These are phyloP conservation scores for Agrilus mali DNA, from an alignment of 2,888 invertebrate species.

Conservation along the genomic window DNA sequence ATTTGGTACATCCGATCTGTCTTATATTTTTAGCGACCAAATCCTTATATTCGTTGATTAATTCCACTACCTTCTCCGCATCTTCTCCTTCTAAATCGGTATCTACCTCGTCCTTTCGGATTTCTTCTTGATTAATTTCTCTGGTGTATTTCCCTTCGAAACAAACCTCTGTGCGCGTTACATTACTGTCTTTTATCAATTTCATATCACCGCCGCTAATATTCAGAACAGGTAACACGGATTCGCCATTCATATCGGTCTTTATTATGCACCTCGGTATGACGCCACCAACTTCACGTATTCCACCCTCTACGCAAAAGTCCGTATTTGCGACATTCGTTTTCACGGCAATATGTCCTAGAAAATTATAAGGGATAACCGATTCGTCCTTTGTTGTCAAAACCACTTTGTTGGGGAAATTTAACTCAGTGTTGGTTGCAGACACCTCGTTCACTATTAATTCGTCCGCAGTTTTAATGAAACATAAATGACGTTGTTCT, in stretches of 20 bases:
- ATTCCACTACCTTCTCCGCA: not conserved
- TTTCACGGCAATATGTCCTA: not conserved
- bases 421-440: too few relatives aligned
- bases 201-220: not conserved
- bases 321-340: not conserved
- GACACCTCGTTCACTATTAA: too few relatives aligned
- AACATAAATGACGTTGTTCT: too few relatives aligned
- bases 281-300: constrained; percentile 2
- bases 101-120: not conserved
- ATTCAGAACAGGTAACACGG: constrained; percentile 7
- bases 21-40: constrained; percentile 9
- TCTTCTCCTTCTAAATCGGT: constrained; percentile 1
- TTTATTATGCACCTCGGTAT: constrained; percentile 9
- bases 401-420: too few relatives aligned
- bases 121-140: not conserved
- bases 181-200: not conserved
- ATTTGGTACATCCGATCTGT: constrained; percentile 9
- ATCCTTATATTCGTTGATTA: constrained; percentile 1
- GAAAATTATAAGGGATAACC: too few relatives aligned
- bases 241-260: constrained; percentile 8
- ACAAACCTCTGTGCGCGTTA: not conserved
- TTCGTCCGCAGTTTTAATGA: too few relatives aligned
- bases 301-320: not conserved
- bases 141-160: not conserved
- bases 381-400: too few relatives aligned